Conservation (phyloP, 1,140 invertebrate genomes). For the Scaptomyza hsui region DNA sequence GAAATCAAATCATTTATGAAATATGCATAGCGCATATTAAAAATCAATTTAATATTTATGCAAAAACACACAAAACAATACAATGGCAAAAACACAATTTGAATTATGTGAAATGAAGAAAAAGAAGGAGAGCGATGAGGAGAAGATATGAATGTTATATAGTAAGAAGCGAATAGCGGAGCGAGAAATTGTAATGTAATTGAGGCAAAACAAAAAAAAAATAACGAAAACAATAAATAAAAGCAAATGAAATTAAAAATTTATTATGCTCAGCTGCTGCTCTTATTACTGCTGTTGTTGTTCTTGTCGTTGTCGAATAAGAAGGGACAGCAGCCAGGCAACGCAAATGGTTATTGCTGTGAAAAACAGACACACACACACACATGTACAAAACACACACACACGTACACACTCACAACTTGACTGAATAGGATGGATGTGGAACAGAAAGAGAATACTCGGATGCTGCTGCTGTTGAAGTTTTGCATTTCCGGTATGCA, state of each 20-base stretch:
- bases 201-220: conserved; percentile 54
- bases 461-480: conserved; percentile 60
- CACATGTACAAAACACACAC: conserved; percentile 3
- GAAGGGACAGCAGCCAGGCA: conserved; percentile 25
- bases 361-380: conserved; percentile 61
- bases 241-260: conserved; percentile 77
- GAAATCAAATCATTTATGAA: conserved; percentile 75
- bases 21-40: conserved; percentile 76
- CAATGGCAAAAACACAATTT: conserved; percentile 49
- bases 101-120: conserved; percentile 34
- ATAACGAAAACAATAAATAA: conserved; percentile 47
- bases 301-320: conserved; percentile 10
- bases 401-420: conserved; percentile 18
- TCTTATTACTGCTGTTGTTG: conserved; percentile 8
- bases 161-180: conserved; percentile 2
- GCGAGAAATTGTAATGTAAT: conserved; percentile 67
- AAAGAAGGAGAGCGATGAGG: background rate
- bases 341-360: conserved; percentile 77
- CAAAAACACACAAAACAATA: conserved; percentile 47
- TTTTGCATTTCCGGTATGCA: conserved; percentile 81
- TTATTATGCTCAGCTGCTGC: conserved; percentile 66
- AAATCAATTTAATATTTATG: conserved; percentile 80
- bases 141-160: conserved; percentile 11
- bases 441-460: conserved; percentile 15
- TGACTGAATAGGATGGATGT: conserved; percentile 14